These are phyloP conservation scores for Penaeus indicus DNA, from an alignment of 1,140 invertebrate genomes.

Conservation along the genomic window DNA sequence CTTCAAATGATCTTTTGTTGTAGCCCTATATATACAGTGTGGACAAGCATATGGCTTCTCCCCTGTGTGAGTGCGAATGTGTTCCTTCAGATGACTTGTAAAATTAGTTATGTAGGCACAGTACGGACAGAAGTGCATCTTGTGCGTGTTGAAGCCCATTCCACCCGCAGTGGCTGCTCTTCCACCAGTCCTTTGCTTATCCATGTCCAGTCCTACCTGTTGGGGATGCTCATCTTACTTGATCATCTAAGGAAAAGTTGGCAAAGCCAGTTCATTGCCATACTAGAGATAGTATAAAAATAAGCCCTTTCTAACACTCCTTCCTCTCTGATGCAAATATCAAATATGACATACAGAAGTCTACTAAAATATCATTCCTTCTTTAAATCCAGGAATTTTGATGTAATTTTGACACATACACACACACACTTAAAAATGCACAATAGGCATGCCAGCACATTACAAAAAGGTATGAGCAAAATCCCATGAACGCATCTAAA, in stretches of 20 bases:
- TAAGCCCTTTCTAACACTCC: too few relatives aligned
- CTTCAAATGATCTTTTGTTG: slow-evolving; percentile 49
- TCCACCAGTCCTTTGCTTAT: slow-evolving; percentile 38
- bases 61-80: slow-evolving; percentile 56
- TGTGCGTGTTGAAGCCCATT: slow-evolving; percentile 42
- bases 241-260: neutral
- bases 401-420: too few relatives aligned
- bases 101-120: slow-evolving; percentile 43
- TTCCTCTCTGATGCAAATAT: too few relatives aligned
- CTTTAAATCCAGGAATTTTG: too few relatives aligned
- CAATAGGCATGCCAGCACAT: too few relatives aligned
- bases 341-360: too few relatives aligned
- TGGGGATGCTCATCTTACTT: slow-evolving; percentile 57
- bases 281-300: too few relatives aligned
- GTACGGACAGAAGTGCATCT: slow-evolving; percentile 50
- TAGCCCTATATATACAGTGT: slow-evolving; percentile 40
- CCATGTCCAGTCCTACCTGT: slow-evolving; percentile 56
- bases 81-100: slow-evolving; percentile 45
- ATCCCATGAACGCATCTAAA: too few relatives aligned
- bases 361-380: too few relatives aligned
- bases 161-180: slow-evolving; percentile 22
- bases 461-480: too few relatives aligned
- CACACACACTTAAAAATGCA: too few relatives aligned
- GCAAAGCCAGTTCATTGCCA: too few relatives aligned
- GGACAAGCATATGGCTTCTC: slow-evolving; percentile 54